A percentile compares a stretch with the other conserved stretches of the same genome.
phyloP scores from a whole-genome alignment of 2,113 vertebrate species.

The Delphinus delphis region DNA sequence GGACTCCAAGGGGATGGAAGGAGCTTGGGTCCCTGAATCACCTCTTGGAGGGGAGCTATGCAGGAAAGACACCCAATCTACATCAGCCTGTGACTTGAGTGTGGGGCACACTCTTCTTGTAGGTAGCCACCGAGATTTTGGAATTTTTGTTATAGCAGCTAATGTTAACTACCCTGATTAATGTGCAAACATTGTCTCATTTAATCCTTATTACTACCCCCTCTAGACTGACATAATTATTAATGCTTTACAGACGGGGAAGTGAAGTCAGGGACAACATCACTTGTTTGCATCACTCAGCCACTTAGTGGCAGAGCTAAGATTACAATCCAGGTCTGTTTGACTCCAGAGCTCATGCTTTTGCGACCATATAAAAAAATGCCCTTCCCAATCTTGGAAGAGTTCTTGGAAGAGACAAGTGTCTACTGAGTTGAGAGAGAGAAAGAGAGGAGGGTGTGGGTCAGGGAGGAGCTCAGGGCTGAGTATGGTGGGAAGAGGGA shows the following conservation, averaged over 20 bases:
- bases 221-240: not conserved
- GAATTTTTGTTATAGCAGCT: not conserved
- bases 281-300: not conserved
- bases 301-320: not conserved
- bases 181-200: not conserved
- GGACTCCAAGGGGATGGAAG: not conserved
- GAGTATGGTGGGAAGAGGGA: not conserved
- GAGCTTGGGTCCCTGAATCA: not conserved
- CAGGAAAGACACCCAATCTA: not conserved
- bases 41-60: not conserved
- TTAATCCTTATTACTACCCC: not conserved
- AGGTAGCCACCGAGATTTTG: not conserved
- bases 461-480: not conserved
- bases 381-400: not conserved
- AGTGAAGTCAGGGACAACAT: not conserved
- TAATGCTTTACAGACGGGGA: not conserved
- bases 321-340: not conserved
- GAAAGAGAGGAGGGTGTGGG: not conserved
- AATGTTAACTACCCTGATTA: not conserved
- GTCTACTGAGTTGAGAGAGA: not conserved
- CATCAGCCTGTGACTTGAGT: not conserved
- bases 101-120: not conserved
- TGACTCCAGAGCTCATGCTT: not conserved
- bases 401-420: not conserved
- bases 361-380: not conserved